These are phyloP conservation scores for Nephrocerus scutellatus DNA, from an alignment of 2,888 invertebrate species.

Conservation along the genomic window DNA sequence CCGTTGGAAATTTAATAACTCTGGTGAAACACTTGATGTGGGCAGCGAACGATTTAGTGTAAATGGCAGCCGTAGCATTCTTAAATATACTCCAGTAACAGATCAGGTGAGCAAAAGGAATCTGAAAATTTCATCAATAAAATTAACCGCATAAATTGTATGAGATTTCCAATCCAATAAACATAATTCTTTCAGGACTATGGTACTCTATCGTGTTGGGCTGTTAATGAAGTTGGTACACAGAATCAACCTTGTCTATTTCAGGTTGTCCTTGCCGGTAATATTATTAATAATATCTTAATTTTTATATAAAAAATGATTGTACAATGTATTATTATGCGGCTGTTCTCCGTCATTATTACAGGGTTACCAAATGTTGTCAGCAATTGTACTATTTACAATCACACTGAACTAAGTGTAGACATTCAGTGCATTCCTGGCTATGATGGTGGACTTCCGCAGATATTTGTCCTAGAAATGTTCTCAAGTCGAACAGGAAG, in stretches of 20 bases:
- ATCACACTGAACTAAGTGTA: conserved; percentile 76
- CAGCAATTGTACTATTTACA: conserved; percentile 75
- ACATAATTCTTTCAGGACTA: conserved; percentile 71
- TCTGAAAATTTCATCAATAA: neutral
- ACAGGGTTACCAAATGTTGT: conserved; percentile 78
- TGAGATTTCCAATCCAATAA: neutral
- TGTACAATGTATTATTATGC: neutral
- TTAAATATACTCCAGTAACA: conserved; percentile 59
- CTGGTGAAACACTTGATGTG: conserved; percentile 80
- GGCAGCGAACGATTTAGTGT: conserved; percentile 70
- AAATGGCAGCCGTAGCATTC: conserved; percentile 67
- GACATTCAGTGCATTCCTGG: conserved; percentile 75
- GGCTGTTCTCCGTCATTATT: conserved; percentile 8
- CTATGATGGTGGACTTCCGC: conserved; percentile 84
- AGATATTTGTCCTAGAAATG: conserved; percentile 76
- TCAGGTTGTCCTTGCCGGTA: conserved; percentile 84
- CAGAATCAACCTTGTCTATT: conserved; percentile 80
- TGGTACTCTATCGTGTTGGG: conserved; percentile 82
- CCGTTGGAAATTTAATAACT: conserved; percentile 92
- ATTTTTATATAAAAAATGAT: neutral
- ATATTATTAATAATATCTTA: conserved; percentile 37
- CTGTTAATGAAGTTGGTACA: conserved; percentile 73
- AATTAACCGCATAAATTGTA: neutral
- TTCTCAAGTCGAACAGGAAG: conserved; percentile 50
- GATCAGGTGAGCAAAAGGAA: conserved; percentile 47